These are phyloP conservation scores for Mormyrus hasselquistii DNA, from an alignment of 2,797 vertebrate genomes.

Conservation along the genomic window DNA sequence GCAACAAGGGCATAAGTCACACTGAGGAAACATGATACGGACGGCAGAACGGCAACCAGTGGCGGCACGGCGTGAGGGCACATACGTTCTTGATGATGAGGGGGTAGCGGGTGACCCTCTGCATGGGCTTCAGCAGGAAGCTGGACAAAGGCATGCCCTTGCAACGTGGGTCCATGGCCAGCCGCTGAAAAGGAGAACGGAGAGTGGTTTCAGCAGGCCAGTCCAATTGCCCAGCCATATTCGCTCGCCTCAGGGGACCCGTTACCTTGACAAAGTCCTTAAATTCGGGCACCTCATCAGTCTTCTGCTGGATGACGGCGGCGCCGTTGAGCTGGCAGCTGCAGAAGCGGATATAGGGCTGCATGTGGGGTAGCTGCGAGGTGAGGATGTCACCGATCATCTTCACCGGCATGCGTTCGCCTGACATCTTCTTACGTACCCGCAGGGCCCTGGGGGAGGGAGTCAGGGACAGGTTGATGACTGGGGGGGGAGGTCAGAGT, in stretches of 20 bases:
- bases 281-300: conserved; percentile 87
- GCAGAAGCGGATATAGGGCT: conserved; percentile 96
- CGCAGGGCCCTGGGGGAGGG: conserved; percentile 73
- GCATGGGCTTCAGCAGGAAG: conserved; percentile 97
- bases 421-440: conserved; percentile 97
- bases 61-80: conserved; percentile 8
- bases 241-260: neutral
- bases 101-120: conserved; percentile 88
- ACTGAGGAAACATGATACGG: neutral
- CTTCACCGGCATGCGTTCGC: conserved; percentile 96
- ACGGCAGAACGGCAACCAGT: neutral
- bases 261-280: conserved; percentile 93
- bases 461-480: neutral
- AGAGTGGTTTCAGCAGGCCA: neutral
- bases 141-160: conserved; percentile 98
- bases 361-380: conserved; percentile 96
- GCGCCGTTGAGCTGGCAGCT: conserved; percentile 96
- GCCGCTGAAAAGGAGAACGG: conserved; percentile 63
- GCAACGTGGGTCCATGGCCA: conserved; percentile 93
- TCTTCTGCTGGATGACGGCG: conserved; percentile 94
- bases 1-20: neutral
- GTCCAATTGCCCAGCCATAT: neutral
- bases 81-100: conserved; percentile 88
- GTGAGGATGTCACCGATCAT: conserved; percentile 97
- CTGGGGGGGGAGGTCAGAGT: neutral